Percentiles rank a stretch among this genome's conserved stretches.
Evolutionary conservation across 2,797 vertebrate species (phyloP).

Genomic region (Pseudochirops corinnae): DNA sequence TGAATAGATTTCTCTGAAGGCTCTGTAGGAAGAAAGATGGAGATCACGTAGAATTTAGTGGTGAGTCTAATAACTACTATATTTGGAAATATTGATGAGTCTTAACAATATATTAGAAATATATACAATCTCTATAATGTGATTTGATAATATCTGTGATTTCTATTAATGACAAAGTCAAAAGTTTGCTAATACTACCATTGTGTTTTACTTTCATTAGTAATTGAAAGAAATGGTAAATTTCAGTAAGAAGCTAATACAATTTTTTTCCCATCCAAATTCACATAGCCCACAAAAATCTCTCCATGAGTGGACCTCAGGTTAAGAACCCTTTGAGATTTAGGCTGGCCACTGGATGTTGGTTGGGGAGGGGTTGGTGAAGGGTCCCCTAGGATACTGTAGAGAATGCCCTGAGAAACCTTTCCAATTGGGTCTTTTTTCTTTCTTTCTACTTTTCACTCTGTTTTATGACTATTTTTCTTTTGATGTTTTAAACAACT

Average conservation of each 20-base stretch:
- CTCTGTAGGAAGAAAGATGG: neutral
- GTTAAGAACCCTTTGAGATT: neutral
- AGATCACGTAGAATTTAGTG: neutral
- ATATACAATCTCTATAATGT: neutral
- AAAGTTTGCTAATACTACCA: neutral
- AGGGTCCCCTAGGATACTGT: too few species aligned
- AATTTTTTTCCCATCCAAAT: neutral
- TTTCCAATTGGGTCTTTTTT: neutral
- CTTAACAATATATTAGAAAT: neutral
- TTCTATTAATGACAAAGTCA: neutral
- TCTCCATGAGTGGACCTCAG: neutral
- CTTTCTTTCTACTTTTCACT: neutral
- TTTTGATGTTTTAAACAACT: neutral
- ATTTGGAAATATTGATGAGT: neutral
- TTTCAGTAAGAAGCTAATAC: neutral
- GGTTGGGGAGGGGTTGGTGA: neutral
- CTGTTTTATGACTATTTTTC: neutral
- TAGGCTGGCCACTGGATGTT: neutral
- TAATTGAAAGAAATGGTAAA: neutral
- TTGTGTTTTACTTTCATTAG: neutral
- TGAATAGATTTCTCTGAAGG: neutral
- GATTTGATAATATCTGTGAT: neutral
- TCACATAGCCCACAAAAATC: neutral
- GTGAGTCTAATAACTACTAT: neutral
- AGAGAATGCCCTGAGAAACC: neutral